Conservation (phyloP, 2,797 vertebrate genomes). For the Oreonectes daqikongensis region DNA sequence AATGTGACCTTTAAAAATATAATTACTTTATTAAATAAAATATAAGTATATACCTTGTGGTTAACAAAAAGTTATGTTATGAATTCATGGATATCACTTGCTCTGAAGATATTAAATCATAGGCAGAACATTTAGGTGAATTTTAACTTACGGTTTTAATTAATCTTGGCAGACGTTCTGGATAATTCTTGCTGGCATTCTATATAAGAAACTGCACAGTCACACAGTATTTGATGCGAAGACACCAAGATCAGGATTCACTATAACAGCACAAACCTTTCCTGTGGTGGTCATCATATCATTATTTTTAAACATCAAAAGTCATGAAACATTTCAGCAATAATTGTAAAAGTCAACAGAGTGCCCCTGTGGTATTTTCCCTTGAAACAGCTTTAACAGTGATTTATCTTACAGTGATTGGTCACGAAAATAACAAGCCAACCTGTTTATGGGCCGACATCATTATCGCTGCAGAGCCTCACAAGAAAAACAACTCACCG, state of each 20-base stretch:
- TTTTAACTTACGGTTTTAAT: neutral
- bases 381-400: constrained; percentile 8
- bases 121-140: neutral
- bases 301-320: constrained; percentile 22
- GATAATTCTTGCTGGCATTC: constrained; percentile 33
- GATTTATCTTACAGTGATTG: constrained; percentile 33
- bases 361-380: neutral
- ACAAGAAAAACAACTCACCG: constrained; percentile 14
- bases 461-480: constrained; percentile 15
- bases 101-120: neutral
- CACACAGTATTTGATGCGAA: constrained; percentile 20
- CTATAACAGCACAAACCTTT: constrained; percentile 14
- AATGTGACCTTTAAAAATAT: too few relatives aligned
- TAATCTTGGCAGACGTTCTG: constrained; percentile 38
- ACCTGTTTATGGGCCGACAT: constrained; percentile 8
- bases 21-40: too few relatives aligned
- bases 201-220: constrained; percentile 20
- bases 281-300: constrained; percentile 23
- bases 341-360: neutral
- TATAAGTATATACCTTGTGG: too few relatives aligned
- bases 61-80: too few relatives aligned
- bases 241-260: neutral
- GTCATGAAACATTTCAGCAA: constrained; percentile 8
- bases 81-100: neutral
- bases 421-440: constrained; percentile 31